phyloP scores from a whole-genome alignment of 92 coral and sea anemone genomes.

The Pocillopora grandis region DNA sequence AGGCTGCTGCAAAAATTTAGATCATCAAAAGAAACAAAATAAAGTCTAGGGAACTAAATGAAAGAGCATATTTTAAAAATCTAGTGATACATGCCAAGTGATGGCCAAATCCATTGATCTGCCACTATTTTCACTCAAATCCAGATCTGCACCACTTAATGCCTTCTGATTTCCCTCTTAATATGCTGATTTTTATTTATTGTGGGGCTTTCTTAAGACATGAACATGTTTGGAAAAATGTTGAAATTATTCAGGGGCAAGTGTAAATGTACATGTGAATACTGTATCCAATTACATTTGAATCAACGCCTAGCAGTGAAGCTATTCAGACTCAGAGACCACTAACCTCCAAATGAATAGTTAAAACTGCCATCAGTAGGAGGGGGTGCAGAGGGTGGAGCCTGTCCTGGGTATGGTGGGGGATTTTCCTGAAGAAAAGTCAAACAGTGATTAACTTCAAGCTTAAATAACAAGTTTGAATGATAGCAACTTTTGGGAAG shows the following conservation, averaged over 20 bases:
- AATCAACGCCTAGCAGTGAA: neutral
- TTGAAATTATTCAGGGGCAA: neutral
- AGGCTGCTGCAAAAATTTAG: too few species aligned
- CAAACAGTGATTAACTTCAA: neutral
- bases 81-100: too few species aligned
- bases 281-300: neutral
- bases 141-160: too few species aligned
- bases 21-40: too few species aligned
- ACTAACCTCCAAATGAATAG: conserved; percentile 28
- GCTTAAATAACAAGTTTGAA: neutral
- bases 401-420: conserved; percentile 79
- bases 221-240: neutral
- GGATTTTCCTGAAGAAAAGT: conserved; percentile 67
- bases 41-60: too few species aligned
- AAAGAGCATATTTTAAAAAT: too few species aligned
- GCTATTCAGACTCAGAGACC: neutral
- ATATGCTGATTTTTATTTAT: too few species aligned
- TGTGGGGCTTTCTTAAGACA: too few species aligned
- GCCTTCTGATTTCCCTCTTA: too few species aligned
- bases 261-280: neutral
- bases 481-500: too few species aligned
- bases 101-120: too few species aligned
- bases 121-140: too few species aligned
- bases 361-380: conserved; percentile 21
- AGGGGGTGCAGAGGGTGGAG: conserved; percentile 67